A percentile compares a stretch with the other conserved stretches of the same genome.
Conservation (phyloP, 2,113 vertebrate genomes). For the Psittacara wagleri region DNA sequence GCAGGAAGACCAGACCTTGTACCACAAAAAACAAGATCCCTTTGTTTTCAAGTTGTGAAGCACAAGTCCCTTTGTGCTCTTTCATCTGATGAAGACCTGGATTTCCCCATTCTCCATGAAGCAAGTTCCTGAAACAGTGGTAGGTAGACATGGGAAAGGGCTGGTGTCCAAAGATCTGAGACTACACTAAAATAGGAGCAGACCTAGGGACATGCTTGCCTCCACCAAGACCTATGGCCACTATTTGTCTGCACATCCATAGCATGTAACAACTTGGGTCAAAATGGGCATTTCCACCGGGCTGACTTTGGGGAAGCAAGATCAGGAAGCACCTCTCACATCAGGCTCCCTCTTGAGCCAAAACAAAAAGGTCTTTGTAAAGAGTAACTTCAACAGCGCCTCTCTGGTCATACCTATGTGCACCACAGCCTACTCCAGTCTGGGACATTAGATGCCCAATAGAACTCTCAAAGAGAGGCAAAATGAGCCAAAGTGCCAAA, state of each 20-base stretch:
- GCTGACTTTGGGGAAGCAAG: not conserved
- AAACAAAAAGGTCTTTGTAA: not conserved
- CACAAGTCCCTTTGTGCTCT: not conserved
- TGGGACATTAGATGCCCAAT: not conserved
- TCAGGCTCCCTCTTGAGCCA: not conserved
- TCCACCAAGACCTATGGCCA: not conserved
- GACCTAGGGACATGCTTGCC: not conserved
- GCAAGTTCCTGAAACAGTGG: not conserved
- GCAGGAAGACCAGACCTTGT: not conserved
- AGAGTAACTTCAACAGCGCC: not conserved
- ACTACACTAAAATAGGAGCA: not conserved
- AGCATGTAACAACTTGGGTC: not conserved
- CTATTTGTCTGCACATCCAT: not conserved
- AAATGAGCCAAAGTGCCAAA: not conserved
- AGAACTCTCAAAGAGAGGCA: not conserved
- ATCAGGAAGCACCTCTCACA: not conserved
- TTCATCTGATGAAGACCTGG: fast-evolving
- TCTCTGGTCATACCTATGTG: not conserved
- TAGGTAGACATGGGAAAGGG: not conserved
- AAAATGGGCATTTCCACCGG: not conserved
- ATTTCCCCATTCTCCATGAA: not conserved
- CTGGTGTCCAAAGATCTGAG: not conserved
- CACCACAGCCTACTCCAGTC: not conserved
- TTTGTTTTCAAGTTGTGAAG: not conserved
- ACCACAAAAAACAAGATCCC: not conserved